phyloP scores from a whole-genome alignment of 2,888 invertebrate species.

The Aspidiotus rigidus region DNA sequence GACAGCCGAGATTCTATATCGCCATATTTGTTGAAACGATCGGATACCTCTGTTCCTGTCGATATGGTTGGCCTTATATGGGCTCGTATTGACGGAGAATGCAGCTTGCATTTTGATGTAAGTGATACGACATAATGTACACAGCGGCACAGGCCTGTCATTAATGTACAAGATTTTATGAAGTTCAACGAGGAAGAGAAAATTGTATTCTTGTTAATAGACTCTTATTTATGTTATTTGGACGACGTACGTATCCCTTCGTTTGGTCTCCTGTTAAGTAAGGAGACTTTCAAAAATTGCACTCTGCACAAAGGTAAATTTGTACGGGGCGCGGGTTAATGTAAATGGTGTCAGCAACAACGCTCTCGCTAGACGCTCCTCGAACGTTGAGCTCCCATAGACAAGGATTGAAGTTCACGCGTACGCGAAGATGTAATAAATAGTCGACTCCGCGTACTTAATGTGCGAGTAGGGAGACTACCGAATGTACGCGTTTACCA shows the following conservation, averaged over 20 bases:
- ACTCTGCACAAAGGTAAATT: conserved; percentile 31
- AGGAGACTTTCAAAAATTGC: conserved; percentile 34
- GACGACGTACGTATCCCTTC: background rate
- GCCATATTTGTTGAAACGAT: conserved; percentile 57
- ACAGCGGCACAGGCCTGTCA: background rate
- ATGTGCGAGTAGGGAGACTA: conserved; percentile 16
- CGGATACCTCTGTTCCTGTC: conserved; percentile 43
- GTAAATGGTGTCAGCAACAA: conserved; percentile 28
- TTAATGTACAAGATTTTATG: background rate
- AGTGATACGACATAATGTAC: conserved; percentile 30
- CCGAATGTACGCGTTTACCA: background rate
- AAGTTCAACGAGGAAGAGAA: background rate
- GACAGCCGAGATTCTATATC: conserved; percentile 62
- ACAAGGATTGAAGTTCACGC: conserved; percentile 13
- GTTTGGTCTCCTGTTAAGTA: conserved; percentile 28
- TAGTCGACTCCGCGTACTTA: background rate
- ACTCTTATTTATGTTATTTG: background rate
- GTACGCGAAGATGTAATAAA: conserved; percentile 6
- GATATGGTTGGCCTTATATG: conserved; percentile 68
- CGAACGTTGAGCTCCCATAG: conserved; percentile 30
- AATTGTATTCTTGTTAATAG: background rate
- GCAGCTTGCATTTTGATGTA: conserved; percentile 73
- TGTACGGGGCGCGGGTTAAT: conserved; percentile 27
- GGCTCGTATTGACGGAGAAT: conserved; percentile 69
- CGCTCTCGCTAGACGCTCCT: conserved; percentile 32